Evolutionary conservation across 2,888 invertebrate species (phyloP).

Genomic region (Scaptomyza reducta): DNA sequence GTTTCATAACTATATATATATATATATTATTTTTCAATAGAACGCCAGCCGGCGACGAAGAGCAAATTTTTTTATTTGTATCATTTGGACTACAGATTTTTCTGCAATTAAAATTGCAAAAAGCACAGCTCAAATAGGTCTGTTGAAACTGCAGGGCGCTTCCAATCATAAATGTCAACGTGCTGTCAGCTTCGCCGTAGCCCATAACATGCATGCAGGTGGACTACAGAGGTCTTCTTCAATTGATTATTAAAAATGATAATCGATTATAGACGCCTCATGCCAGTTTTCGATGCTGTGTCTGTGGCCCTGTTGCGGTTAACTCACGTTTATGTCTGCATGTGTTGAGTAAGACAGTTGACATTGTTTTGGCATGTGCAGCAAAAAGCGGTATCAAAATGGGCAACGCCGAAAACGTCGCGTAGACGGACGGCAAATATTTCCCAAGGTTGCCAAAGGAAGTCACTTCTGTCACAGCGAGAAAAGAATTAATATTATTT

Average conservation of each 20-base stretch:
- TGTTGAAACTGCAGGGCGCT: conserved; percentile 30
- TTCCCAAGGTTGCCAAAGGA: conserved; percentile 59
- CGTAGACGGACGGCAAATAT: conserved; percentile 46
- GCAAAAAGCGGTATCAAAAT: conserved; percentile 58
- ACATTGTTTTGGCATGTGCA: conserved; percentile 72
- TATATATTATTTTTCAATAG: too few relatives aligned
- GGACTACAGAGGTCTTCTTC: conserved; percentile 50
- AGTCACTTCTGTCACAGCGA: conserved; percentile 27
- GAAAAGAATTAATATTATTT: conserved; percentile 79
- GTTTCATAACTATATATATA: too few relatives aligned
- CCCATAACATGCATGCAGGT: conserved; percentile 52
- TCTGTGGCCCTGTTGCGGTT: conserved; percentile 48
- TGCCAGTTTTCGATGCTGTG: conserved; percentile 32
- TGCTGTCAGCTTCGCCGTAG: conserved; percentile 45
- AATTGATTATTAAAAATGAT: conserved; percentile 85
- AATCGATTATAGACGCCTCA: conserved; percentile 82
- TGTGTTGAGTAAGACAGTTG: conserved; percentile 83
- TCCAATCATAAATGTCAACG: conserved; percentile 73
- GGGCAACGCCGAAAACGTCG: conserved; percentile 62
- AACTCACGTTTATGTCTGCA: conserved; percentile 83
- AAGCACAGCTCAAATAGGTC: conserved; percentile 21
- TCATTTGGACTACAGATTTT: conserved; percentile 18
- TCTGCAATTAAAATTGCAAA: conserved; percentile 69
- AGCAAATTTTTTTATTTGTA: conserved; percentile 7
- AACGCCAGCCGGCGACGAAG: not conserved